Evolutionary conservation across 2,797 vertebrate genomes (phyloP), one percentile per base, ranked within the genome.

Genomic region (Florisuga fusca): DNA sequence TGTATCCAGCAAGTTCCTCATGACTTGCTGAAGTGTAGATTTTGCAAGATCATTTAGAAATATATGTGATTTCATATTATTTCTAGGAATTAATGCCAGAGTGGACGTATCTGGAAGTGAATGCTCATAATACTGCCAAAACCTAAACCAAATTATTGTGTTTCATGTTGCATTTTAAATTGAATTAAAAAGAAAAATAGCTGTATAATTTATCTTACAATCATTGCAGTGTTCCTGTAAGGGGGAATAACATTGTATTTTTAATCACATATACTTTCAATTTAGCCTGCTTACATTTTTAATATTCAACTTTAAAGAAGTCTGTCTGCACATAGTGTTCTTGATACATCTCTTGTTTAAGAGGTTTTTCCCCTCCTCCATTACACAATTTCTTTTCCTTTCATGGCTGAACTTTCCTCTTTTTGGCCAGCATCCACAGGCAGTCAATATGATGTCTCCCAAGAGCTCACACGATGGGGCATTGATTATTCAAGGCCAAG

Each of bases 21-120:
- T 41, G 61, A 89, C 85, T 92, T 95, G 9, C 61, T 88, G 54
- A 18, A 10, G 5, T 58, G 80, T 84, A 45, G 13, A 41, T 95
- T 96, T 96, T 96, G 61, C 77, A 94, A 95, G 74, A 88, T 91
- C 84, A 83, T 26, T 59, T 79, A 66, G 48, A 93, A 94, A 71
- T 94, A 55, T 13, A 43, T 64, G 20, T 33, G 57, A 51, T 96
- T 96, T 93, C 71, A 10, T 68, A 23, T 75, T 18, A 79, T 84
- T 95, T 95, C 48, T 82, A 86, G 64, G 43, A 94, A 88, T 53
- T 90, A 95, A 85, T 91, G 57, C 87, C 94, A 95, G 84, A 87
- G 57, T 73, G 89, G 79, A 43, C 26, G 1, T 84, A 86, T 81
- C 33, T 94, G 91, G 78, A 89, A 64, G 81, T 34, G 53, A 74